phyloP scores from a whole-genome alignment of 2,113 vertebrate genomes.

The Sturnira hondurensis region DNA sequence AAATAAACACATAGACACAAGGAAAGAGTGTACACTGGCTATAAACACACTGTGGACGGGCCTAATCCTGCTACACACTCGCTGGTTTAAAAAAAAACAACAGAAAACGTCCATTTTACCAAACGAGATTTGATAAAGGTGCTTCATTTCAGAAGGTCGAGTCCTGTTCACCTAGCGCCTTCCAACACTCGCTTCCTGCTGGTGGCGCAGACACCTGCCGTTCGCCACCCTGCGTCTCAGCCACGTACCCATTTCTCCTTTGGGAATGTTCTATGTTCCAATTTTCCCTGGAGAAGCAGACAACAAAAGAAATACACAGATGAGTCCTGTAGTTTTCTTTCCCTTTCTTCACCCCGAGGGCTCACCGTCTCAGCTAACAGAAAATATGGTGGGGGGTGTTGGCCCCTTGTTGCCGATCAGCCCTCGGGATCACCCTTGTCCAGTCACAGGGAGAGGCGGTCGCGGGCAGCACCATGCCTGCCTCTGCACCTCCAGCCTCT shows the following conservation, averaged over 20 bases:
- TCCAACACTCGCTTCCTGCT: background rate
- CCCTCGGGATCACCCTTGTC: background rate
- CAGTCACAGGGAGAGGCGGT: too few relatives aligned
- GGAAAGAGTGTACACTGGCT: background rate
- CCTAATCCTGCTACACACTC: background rate
- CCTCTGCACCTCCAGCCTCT: background rate
- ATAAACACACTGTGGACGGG: background rate
- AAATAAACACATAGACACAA: background rate
- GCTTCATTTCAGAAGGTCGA: background rate
- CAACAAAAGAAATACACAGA: background rate
- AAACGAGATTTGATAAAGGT: background rate
- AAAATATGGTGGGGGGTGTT: background rate
- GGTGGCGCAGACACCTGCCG: background rate
- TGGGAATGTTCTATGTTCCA: background rate
- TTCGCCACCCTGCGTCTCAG: background rate
- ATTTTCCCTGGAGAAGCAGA: background rate
- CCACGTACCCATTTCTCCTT: background rate
- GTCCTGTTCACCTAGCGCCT: background rate
- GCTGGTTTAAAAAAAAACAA: background rate
- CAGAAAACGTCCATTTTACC: background rate
- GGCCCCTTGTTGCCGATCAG: background rate
- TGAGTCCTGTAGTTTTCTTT: background rate
- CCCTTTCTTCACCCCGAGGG: background rate
- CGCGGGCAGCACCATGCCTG: rapidly evolving
- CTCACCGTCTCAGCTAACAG: background rate